These are phyloP conservation scores for Gambelia wislizenii DNA, from an alignment of 2,797 vertebrate species.

Conservation along the genomic window DNA sequence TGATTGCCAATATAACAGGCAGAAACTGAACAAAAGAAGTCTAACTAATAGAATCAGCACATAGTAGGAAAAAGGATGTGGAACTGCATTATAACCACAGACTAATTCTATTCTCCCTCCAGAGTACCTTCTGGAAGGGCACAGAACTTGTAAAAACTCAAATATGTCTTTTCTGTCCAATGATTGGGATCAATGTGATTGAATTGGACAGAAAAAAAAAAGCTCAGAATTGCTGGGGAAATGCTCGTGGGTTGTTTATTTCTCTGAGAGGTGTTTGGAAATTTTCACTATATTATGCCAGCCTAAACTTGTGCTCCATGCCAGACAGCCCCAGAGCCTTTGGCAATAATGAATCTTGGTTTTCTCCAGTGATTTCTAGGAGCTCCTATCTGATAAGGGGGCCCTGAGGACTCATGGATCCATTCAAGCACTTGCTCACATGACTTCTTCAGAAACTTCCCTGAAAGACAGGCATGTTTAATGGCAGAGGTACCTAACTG, in stretches of 20 bases:
- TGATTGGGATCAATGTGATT: background rate
- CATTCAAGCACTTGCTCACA: background rate
- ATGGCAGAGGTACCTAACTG: background rate
- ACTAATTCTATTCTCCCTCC: constrained; percentile 47
- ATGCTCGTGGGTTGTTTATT: background rate
- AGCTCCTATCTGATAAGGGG: background rate
- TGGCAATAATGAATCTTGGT: background rate
- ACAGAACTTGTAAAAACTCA: background rate
- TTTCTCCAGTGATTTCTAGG: background rate
- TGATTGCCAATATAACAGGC: constrained; percentile 54
- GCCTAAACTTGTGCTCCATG: background rate
- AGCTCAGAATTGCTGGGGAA: constrained; percentile 14
- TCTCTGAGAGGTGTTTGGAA: constrained; percentile 7
- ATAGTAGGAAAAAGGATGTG: constrained; percentile 28
- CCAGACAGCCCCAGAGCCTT: background rate
- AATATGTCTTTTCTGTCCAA: constrained; percentile 13
- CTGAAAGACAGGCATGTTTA: background rate
- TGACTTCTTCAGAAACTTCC: background rate
- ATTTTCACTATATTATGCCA: background rate
- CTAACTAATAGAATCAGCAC: constrained; percentile 45
- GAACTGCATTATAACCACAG: constrained; percentile 1
- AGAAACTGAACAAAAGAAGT: background rate
- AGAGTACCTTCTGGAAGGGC: constrained; percentile 11
- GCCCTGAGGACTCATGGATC: background rate
- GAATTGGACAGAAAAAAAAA: constrained; percentile 23